phyloP scores from a whole-genome alignment of 2,113 vertebrate species.

The Cromileptes altivelis region DNA sequence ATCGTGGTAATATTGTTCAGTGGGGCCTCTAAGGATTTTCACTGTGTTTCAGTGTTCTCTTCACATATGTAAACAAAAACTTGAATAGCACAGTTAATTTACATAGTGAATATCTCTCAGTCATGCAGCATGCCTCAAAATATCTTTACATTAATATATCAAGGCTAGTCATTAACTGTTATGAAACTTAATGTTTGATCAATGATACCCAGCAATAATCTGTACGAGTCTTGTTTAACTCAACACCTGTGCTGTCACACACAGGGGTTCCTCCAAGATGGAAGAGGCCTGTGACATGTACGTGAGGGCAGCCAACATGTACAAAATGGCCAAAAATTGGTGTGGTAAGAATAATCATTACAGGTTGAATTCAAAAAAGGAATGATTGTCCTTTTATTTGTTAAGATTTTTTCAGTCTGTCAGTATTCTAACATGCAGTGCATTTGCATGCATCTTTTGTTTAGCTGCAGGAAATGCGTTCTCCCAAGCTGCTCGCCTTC shows the following conservation, averaged over 20 bases:
- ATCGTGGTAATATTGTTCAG: too few relatives aligned
- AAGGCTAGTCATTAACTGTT: neutral
- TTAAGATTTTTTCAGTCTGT: neutral
- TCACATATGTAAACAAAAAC: too few relatives aligned
- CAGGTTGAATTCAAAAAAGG: neutral
- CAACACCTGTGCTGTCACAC: conserved; percentile 5
- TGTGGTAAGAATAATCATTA: conserved; percentile 84
- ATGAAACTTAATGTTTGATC: conserved; percentile 6
- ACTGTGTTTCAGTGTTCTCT: too few relatives aligned
- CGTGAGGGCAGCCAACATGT: conserved; percentile 93
- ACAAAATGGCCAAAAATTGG: conserved; percentile 98
- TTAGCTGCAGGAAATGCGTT: conserved; percentile 94
- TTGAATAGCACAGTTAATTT: neutral
- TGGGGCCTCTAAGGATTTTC: too few relatives aligned
- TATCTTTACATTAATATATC: neutral
- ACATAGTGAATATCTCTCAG: too few relatives aligned
- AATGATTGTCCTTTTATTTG: too few relatives aligned
- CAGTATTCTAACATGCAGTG: neutral
- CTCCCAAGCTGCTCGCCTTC: conserved; percentile 91
- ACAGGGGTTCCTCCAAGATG: conserved; percentile 92
- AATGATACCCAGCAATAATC: neutral
- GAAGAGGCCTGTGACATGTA: conserved; percentile 96
- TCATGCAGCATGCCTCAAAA: too few relatives aligned
- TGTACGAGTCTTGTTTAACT: neutral
- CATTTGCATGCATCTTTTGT: conserved; percentile 17